phyloP scores from a whole-genome alignment of 2,888 invertebrate species.

The Drosophila ustulata region DNA sequence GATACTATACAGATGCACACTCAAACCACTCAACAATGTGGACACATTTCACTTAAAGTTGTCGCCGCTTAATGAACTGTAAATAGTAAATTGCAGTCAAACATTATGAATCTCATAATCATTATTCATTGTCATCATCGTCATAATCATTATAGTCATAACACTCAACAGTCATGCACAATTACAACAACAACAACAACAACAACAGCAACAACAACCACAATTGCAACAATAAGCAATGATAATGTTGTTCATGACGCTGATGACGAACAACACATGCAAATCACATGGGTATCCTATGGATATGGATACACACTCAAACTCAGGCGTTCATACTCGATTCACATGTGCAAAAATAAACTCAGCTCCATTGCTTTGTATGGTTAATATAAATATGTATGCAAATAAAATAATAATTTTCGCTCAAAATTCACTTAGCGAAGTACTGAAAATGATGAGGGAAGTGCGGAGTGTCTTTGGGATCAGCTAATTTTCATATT shows the following conservation, averaged over 20 bases:
- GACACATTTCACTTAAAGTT: slow-evolving; percentile 80
- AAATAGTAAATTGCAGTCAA: slow-evolving; percentile 79
- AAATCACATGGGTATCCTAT: slow-evolving; percentile 74
- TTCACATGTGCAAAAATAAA: slow-evolving; percentile 44
- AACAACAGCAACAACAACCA: slow-evolving; percentile 25
- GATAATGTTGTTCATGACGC: slow-evolving; percentile 62
- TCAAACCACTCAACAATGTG: slow-evolving; percentile 66
- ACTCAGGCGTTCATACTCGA: slow-evolving; percentile 1
- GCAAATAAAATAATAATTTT: slow-evolving; percentile 76
- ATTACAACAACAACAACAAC: slow-evolving; percentile 27
- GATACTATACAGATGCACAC: slow-evolving; percentile 20
- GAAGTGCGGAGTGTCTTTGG: slow-evolving; percentile 33
- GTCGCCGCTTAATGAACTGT: slow-evolving; percentile 79
- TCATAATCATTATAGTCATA: slow-evolving; percentile 44
- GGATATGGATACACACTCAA: slow-evolving; percentile 50
- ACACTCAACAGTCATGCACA: slow-evolving; percentile 41
- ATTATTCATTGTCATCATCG: slow-evolving; percentile 45
- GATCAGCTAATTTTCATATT: slow-evolving; percentile 82
- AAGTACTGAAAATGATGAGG: slow-evolving; percentile 21
- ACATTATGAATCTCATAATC: slow-evolving; percentile 68
- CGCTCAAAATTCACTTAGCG: slow-evolving; percentile 65
- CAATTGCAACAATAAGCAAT: slow-evolving; percentile 31
- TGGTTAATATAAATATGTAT: slow-evolving; percentile 72
- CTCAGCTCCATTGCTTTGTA: slow-evolving; percentile 50
- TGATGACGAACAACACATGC: slow-evolving; percentile 76